phyloP scores from a whole-genome alignment of 2,797 vertebrate genomes.

The Todus mexicanus region DNA sequence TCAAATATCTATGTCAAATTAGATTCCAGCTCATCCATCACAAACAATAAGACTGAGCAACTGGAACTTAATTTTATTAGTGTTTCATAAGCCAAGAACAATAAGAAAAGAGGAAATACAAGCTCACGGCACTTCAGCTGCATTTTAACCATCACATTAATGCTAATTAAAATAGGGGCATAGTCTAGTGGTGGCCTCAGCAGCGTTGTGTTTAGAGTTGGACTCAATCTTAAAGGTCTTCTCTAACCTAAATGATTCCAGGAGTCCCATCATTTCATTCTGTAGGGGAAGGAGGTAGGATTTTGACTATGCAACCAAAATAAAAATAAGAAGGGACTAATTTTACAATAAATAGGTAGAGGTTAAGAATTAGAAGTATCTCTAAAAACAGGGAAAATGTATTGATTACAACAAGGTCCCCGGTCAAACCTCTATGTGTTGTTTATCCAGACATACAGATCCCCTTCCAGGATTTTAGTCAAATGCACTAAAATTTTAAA shows the following conservation, averaged over 20 bases:
- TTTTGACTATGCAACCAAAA: not conserved
- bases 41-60: not conserved
- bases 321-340: not conserved
- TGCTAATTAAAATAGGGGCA: not conserved
- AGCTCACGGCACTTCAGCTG: not conserved
- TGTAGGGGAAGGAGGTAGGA: not conserved
- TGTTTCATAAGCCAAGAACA: not conserved
- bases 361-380: not conserved
- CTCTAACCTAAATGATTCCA: not conserved
- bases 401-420: not conserved
- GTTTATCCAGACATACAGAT: not conserved
- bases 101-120: not conserved
- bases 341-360: not conserved
- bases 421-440: not conserved
- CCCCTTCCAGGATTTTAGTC: not conserved
- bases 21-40: conserved; percentile 8
- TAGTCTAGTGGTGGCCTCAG: not conserved
- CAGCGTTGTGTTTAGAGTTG: not conserved
- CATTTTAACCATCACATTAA: not conserved
- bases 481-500: not conserved
- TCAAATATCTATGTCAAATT: not conserved
- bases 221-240: not conserved
- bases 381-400: not conserved
- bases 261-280: not conserved
- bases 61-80: not conserved